These are phyloP conservation scores for Bradysia coprophila DNA, from an alignment of 1,140 invertebrate genomes.

Conservation along the genomic window DNA sequence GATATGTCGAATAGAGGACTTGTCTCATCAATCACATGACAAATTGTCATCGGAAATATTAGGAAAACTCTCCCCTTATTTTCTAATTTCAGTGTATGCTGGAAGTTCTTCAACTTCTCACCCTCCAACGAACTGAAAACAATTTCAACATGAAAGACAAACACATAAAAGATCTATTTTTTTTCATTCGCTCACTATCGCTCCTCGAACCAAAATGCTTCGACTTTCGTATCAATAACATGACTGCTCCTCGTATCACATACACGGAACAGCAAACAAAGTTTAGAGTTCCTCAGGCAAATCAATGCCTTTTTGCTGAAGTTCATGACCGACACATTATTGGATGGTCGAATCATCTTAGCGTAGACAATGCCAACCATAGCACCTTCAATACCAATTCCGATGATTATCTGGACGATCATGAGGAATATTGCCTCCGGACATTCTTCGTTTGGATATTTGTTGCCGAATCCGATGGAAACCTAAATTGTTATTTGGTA, in stretches of 20 bases:
- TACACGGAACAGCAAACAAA: constrained; percentile 39
- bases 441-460: constrained; percentile 69
- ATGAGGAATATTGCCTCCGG: constrained; percentile 62
- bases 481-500: too few relatives aligned
- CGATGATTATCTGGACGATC: constrained; percentile 33
- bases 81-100: constrained; percentile 18
- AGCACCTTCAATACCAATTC: constrained; percentile 32
- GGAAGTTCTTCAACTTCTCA: constrained; percentile 12
- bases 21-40: constrained; percentile 35
- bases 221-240: constrained; percentile 33
- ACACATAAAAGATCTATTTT: background rate
- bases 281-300: constrained; percentile 34
- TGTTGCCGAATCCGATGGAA: constrained; percentile 47
- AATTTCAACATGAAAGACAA: background rate
- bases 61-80: constrained; percentile 28
- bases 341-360: constrained; percentile 33
- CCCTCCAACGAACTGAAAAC: constrained; percentile 17
- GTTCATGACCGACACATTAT: constrained; percentile 27
- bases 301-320: constrained; percentile 41
- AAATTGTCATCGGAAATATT: constrained; percentile 41
- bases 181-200: constrained; percentile 13
- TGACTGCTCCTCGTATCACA: constrained; percentile 35
- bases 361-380: constrained; percentile 37
- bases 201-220: constrained; percentile 32
- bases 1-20: constrained; percentile 35